Evolutionary conservation across 1,140 invertebrate genomes (phyloP).

Genomic region (Pristionchus pacificus): DNA sequence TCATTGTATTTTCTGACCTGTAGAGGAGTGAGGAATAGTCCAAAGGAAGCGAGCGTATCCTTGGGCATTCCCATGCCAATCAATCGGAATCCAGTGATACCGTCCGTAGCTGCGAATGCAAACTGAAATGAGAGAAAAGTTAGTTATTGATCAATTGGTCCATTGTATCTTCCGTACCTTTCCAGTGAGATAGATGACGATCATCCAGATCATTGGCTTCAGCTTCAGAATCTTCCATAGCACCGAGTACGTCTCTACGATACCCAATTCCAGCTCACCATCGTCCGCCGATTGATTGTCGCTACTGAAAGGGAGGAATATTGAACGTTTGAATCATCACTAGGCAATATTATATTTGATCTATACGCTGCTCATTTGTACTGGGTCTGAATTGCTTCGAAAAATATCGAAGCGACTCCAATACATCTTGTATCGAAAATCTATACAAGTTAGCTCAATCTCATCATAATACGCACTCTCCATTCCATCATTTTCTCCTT

Average conservation of each 20-base stretch:
- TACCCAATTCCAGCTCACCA: conserved; percentile 63
- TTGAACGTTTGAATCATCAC: too few relatives aligned
- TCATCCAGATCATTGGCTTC: conserved; percentile 71
- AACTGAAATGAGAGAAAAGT: conserved; percentile 72
- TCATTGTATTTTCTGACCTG: conserved; percentile 10
- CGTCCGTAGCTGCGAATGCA: conserved; percentile 90
- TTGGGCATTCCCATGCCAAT: conserved; percentile 91
- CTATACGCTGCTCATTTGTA: too few relatives aligned
- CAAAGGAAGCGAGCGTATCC: conserved; percentile 82
- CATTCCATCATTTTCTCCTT: too few relatives aligned
- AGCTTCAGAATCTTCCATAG: conserved; percentile 79
- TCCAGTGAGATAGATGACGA: conserved; percentile 78
- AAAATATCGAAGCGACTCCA: too few relatives aligned
- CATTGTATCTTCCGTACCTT: conserved; percentile 69
- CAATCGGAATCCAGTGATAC: conserved; percentile 86
- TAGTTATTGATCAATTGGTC: neutral
- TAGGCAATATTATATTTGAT: too few relatives aligned
- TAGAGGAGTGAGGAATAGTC: conserved; percentile 58
- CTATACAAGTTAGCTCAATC: too few relatives aligned
- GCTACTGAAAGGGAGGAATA: too few relatives aligned
- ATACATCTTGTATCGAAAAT: too few relatives aligned
- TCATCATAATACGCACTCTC: too few relatives aligned
- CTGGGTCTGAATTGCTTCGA: too few relatives aligned
- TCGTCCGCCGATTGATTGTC: too few relatives aligned
- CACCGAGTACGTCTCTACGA: conserved; percentile 77